Evolutionary conservation across 2,113 vertebrate species (phyloP).

Genomic region (Oenanthe melanoleuca): DNA sequence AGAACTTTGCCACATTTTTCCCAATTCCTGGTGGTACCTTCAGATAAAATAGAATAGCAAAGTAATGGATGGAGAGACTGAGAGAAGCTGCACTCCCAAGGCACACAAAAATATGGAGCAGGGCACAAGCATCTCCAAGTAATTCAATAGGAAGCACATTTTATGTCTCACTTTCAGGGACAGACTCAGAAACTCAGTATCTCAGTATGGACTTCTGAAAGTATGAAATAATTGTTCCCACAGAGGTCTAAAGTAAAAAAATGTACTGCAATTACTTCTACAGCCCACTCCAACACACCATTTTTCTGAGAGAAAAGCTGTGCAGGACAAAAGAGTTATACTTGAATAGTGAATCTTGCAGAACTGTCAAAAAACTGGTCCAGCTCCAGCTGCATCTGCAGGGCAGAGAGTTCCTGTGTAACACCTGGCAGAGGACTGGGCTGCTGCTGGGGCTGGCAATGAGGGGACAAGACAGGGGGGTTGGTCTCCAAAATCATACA

Average conservation of each 20-base stretch:
- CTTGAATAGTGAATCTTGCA: background rate
- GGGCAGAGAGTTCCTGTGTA: background rate
- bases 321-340: background rate
- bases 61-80: background rate
- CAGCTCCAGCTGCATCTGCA: background rate
- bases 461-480: background rate
- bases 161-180: background rate
- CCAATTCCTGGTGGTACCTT: background rate
- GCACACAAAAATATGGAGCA: rapidly evolving
- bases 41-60: background rate
- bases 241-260: rapidly evolving
- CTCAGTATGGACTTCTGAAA: background rate
- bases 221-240: background rate
- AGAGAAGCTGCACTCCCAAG: background rate
- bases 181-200: background rate
- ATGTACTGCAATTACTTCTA: background rate
- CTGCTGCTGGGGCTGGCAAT: background rate
- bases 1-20: background rate
- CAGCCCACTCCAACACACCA: background rate
- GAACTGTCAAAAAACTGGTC: background rate
- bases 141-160: rapidly evolving
- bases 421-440: background rate
- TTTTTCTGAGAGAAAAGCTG: background rate
- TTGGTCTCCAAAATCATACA: background rate
- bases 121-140: background rate